Conservation (phyloP, 2,888 invertebrate species). For the Tetramorium bicarinatum region DNA sequence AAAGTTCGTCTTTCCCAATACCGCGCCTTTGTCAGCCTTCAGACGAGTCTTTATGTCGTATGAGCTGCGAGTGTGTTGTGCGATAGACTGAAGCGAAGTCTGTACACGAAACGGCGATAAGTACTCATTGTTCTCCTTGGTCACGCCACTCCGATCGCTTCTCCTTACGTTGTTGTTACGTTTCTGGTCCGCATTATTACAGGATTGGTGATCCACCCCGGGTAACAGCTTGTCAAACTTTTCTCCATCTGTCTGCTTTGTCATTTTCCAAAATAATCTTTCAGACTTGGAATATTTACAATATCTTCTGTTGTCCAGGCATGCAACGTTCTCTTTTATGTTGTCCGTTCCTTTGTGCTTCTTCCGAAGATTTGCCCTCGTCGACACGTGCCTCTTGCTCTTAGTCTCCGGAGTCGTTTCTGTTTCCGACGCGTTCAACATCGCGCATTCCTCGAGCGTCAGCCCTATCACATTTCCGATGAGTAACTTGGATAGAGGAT, state of each 20-base stretch:
- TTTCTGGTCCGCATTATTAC: slow-evolving; percentile 23
- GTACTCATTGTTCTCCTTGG: slow-evolving; percentile 21
- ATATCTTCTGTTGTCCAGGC: slow-evolving; percentile 54
- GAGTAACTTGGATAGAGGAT: slow-evolving; percentile 82
- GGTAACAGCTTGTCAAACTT: slow-evolving; percentile 54
- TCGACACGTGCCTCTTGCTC: neutral
- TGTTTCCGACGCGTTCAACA: slow-evolving; percentile 53
- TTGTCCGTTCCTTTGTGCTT: slow-evolving; percentile 34
- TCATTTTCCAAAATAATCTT: slow-evolving; percentile 60
- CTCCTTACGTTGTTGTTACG: neutral
- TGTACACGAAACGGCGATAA: slow-evolving; percentile 29
- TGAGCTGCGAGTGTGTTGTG: slow-evolving; percentile 36
- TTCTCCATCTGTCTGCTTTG: slow-evolving; percentile 65
- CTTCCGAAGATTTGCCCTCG: slow-evolving; percentile 21
- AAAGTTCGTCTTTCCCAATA: slow-evolving; percentile 18
- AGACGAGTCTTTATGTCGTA: slow-evolving; percentile 58
- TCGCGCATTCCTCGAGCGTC: slow-evolving; percentile 77
- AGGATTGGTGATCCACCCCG: neutral
- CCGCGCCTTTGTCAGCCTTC: slow-evolving; percentile 33
- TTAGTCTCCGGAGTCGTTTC: slow-evolving; percentile 13
- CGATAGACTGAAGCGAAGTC: slow-evolving; percentile 28
- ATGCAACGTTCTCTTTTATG: slow-evolving; percentile 51
- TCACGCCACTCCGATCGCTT: neutral
- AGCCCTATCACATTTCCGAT: slow-evolving; percentile 83
- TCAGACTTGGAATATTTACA: slow-evolving; percentile 64